phyloP scores from a whole-genome alignment of 2,797 vertebrate species.

The Intellagama lesueurii region DNA sequence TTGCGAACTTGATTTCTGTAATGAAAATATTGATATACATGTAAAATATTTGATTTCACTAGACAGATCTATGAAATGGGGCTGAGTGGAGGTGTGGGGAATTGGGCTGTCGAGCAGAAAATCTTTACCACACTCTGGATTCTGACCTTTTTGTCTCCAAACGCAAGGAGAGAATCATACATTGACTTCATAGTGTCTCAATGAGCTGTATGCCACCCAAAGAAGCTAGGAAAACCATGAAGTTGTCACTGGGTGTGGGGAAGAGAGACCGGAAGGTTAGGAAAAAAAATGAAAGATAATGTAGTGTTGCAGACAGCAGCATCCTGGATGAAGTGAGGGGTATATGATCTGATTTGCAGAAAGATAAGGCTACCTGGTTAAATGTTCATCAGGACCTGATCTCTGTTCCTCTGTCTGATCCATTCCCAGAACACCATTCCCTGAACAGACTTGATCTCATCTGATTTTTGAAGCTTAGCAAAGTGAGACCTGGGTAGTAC shows the following conservation, averaged over 20 bases:
- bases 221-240: background rate
- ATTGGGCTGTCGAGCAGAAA: constrained; percentile 48
- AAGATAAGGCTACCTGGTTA: background rate
- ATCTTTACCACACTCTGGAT: constrained; percentile 39
- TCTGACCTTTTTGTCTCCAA: background rate
- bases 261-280: background rate
- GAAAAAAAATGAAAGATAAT: constrained; percentile 24
- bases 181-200: constrained; percentile 14
- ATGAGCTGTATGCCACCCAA: background rate
- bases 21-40: constrained; percentile 64
- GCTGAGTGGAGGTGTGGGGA: constrained; percentile 42
- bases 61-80: constrained; percentile 25
- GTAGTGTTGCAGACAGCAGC: background rate
- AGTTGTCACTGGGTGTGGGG: background rate
- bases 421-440: too few species aligned
- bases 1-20: constrained; percentile 59
- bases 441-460: too few species aligned
- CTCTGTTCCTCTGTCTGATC: too few species aligned
- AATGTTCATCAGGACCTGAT: too few species aligned
- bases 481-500: too few species aligned
- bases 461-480: too few species aligned
- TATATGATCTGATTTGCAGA: background rate
- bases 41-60: constrained; percentile 48
- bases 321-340: background rate
- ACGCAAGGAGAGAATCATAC: background rate